These are phyloP conservation scores for Elmis aenea DNA, from an alignment of 2,888 invertebrate species.

Conservation along the genomic window DNA sequence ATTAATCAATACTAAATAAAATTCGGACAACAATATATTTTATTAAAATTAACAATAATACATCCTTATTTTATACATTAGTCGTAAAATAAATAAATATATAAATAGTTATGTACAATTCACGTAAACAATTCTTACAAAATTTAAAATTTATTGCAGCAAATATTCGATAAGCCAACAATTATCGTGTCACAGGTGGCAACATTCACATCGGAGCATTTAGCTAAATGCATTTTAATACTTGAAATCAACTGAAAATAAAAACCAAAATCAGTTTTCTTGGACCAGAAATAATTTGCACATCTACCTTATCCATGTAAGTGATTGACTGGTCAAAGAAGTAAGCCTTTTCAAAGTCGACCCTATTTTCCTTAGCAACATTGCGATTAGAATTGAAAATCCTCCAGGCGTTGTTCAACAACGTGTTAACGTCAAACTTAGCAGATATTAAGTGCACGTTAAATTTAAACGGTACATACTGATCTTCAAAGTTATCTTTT, in stretches of 20 bases:
- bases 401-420: conserved; percentile 43
- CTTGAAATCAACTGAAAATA: conserved; percentile 52
- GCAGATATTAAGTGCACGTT: conserved; percentile 47
- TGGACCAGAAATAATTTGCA: not conserved
- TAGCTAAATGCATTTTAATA: conserved; percentile 50
- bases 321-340: conserved; percentile 51
- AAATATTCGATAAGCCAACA: conserved; percentile 29
- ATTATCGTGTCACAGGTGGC: conserved; percentile 39
- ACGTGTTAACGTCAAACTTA: conserved; percentile 36
- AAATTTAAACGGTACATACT: conserved; percentile 51
- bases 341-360: conserved; percentile 45
- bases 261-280: conserved; percentile 3
- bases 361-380: conserved; percentile 29
- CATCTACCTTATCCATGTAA: conserved; percentile 53
- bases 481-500: conserved; percentile 39
- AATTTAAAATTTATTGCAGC: conserved; percentile 20
- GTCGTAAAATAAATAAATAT: no score
- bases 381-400: conserved; percentile 35
- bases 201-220: conserved; percentile 37
- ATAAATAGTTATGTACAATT: no score
- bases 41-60: no score
- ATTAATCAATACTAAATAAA: no score
- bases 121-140: no score
- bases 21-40: no score
- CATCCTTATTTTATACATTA: no score